phyloP scores from a whole-genome alignment of 35 echinoderm and acorn worm genomes.

The Ophioderma brevispina region DNA sequence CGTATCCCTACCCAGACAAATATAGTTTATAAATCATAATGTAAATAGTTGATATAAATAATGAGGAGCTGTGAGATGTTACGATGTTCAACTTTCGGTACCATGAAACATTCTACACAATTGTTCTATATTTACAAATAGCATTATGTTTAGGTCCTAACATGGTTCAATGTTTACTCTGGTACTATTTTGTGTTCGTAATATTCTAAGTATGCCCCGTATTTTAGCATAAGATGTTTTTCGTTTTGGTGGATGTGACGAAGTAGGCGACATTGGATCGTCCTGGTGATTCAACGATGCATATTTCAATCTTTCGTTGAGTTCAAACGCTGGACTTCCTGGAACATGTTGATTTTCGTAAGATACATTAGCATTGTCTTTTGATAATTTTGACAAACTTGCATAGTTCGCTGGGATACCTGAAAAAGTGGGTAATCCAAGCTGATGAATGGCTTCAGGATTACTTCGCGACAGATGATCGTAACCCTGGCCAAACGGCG shows the following conservation, averaged over 20 bases:
- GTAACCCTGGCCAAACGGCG: neutral
- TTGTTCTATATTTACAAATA: too few species aligned
- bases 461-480: neutral
- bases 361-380: neutral
- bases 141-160: too few species aligned
- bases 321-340: neutral
- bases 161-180: conserved; percentile 3
- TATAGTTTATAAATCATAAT: too few species aligned
- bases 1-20: too few species aligned
- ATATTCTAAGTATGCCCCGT: neutral
- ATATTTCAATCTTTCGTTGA: neutral
- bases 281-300: neutral
- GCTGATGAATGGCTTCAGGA: neutral
- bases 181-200: neutral
- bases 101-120: too few species aligned
- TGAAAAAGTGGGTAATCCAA: neutral
- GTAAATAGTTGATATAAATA: too few species aligned
- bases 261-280: neutral
- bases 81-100: too few species aligned
- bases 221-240: neutral
- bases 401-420: neutral
- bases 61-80: too few species aligned
- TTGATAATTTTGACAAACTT: neutral
- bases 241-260: neutral
- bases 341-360: neutral